These are phyloP conservation scores for Leguminivora glycinivorella DNA, from an alignment of 1,140 invertebrate species.

Conservation along the genomic window DNA sequence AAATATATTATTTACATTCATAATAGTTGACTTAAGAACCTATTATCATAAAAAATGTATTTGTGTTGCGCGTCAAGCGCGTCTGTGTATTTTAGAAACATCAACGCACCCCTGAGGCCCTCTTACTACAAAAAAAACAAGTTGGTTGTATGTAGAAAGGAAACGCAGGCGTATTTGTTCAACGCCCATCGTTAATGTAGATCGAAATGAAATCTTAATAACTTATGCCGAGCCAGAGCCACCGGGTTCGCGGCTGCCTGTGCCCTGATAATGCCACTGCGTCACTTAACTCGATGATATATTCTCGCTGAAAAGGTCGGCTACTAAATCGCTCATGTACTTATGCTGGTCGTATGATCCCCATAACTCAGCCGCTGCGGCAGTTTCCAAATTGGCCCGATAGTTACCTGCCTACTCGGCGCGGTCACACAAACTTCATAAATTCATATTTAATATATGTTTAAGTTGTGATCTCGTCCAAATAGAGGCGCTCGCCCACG, in stretches of 20 bases:
- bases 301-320: background rate
- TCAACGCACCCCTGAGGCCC: background rate
- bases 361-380: conserved; percentile 4
- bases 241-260: background rate
- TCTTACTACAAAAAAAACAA: background rate
- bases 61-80: background rate
- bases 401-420: conserved; percentile 5
- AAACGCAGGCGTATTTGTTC: background rate
- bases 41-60: conserved; percentile 1
- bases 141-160: background rate
- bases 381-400: background rate
- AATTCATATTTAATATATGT: conserved; percentile 29
- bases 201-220: background rate
- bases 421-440: conserved; percentile 25
- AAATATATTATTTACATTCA: background rate
- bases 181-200: background rate
- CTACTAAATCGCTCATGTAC: background rate
- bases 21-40: conserved; percentile 1
- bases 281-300: background rate
- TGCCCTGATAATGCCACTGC: background rate
- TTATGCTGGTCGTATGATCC: background rate
- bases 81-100: background rate
- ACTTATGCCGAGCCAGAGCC: background rate
- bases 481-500: conserved; percentile 21
- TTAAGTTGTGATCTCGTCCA: conserved; percentile 28